Evolutionary conservation across 2,113 vertebrate genomes (phyloP).

Genomic region (Archilochus colubris): DNA sequence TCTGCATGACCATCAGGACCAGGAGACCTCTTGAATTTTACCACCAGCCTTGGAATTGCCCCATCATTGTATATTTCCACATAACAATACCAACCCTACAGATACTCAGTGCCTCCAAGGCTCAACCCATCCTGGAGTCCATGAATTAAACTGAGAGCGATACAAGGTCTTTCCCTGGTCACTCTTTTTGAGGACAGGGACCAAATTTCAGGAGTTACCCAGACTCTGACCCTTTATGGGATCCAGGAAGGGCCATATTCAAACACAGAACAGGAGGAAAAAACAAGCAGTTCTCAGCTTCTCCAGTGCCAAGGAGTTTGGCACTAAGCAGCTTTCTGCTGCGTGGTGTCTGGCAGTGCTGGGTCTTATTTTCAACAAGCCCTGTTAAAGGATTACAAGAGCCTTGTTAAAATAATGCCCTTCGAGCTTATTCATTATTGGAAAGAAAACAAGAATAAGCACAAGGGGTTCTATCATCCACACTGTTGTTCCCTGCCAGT

Average conservation of each 20-base stretch:
- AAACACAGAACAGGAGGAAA: background rate
- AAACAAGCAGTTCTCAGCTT: background rate
- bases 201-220: background rate
- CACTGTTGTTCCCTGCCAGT: background rate
- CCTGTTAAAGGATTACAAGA: constrained; percentile 49
- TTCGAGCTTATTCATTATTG: constrained; percentile 30
- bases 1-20: background rate
- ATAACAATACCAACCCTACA: background rate
- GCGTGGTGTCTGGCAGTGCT: background rate
- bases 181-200: background rate
- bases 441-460: constrained; percentile 28
- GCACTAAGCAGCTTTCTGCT: constrained; percentile 47
- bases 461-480: constrained; percentile 44
- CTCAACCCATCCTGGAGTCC: background rate
- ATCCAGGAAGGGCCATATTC: background rate
- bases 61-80: accelerated
- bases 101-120: background rate
- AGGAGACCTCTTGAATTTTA: background rate
- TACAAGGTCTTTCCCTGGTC: background rate
- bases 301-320: constrained; percentile 24
- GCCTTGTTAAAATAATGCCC: constrained; percentile 62
- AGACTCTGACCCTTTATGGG: background rate
- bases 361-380: constrained; percentile 47
- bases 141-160: background rate
- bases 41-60: no score